These are phyloP conservation scores for Hypocryptadius cinnamomeus DNA, from an alignment of 2,113 vertebrate genomes.

Conservation along the genomic window DNA sequence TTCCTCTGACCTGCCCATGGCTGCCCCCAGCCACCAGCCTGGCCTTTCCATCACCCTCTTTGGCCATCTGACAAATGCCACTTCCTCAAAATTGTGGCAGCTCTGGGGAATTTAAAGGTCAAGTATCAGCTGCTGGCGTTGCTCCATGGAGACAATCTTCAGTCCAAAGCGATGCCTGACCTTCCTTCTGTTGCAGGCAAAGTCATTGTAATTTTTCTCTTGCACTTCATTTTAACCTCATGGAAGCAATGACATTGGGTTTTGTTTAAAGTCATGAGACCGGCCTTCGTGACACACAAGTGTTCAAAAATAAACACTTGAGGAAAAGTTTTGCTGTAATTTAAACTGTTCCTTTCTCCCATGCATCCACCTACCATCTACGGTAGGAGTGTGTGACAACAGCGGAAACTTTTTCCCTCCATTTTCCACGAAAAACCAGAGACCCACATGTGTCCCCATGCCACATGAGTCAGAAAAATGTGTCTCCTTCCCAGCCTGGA, in stretches of 20 bases:
- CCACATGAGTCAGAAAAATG: neutral
- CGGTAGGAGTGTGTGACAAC: neutral
- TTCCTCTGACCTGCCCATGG: fast-evolving
- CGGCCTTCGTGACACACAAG: neutral
- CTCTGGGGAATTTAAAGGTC: conserved; percentile 60
- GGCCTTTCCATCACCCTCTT: neutral
- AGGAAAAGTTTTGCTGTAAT: neutral
- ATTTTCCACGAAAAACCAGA: neutral
- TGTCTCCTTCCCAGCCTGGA: neutral
- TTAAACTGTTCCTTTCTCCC: conserved; percentile 28
- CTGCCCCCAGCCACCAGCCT: neutral
- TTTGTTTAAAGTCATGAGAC: conserved; percentile 14
- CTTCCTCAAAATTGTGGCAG: conserved; percentile 26
- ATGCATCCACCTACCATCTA: neutral
- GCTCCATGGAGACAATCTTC: conserved; percentile 21
- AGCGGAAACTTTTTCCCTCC: neutral
- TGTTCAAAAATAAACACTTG: conserved; percentile 31
- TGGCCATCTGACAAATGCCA: conserved; percentile 46
- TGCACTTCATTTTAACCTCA: conserved; percentile 4
- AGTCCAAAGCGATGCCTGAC: neutral
- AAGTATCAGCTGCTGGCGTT: conserved; percentile 50
- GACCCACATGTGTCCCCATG: neutral
- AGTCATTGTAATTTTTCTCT: neutral
- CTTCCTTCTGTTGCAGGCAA: neutral
- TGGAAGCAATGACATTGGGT: neutral